Evolutionary conservation across 1,140 invertebrate genomes (phyloP), one percentile per base, ranked within the genome.

Genomic region (Drosophila orena): DNA sequence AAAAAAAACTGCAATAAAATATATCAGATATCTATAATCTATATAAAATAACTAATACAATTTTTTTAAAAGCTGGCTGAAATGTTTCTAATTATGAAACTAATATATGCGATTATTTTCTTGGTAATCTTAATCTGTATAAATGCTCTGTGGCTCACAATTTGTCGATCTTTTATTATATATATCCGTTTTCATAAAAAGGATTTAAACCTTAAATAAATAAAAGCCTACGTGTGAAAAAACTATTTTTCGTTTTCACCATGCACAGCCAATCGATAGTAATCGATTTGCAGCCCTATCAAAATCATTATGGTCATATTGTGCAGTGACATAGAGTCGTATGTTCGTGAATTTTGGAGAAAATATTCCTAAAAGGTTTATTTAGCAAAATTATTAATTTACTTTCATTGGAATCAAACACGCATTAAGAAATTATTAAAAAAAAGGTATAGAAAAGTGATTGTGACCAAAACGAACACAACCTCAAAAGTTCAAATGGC

Each of bases 401-500:
- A 27, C n/a, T 40, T 61, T 61, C 24, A 27, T 22, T 59, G 57
- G 22, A 22, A 56, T 17, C 24, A 30, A 37, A 22, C 34, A 40
- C 57, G 59, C 27, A n/a, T 59, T 59, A 7, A 40, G 56, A 40
- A 42, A 34, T 10, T 27, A 42, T 34, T 54, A 15, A 17, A 7
- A 4, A 42, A 58, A 62, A 62, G 59, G 59, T 62, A 62, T 38
- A 22, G 15, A 58, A 5, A 30, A 42, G 54, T 42, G 17, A 61
- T 15, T 42, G 22, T 27, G 24, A 17, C 12, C 22, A 5, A 27
- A 42, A 22, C 59, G 59, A 62, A 77, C 79, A 73, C 80, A 83
- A 83, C 80, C 80, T 83, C 80, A 83, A 83, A 83, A 46, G 34
- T 49, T 57, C 50, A 53, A 79, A 77, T 84, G 81, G 80, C 80